Evolutionary conservation across 2,113 vertebrate genomes (phyloP).

Genomic region (Silurus asotus): DNA sequence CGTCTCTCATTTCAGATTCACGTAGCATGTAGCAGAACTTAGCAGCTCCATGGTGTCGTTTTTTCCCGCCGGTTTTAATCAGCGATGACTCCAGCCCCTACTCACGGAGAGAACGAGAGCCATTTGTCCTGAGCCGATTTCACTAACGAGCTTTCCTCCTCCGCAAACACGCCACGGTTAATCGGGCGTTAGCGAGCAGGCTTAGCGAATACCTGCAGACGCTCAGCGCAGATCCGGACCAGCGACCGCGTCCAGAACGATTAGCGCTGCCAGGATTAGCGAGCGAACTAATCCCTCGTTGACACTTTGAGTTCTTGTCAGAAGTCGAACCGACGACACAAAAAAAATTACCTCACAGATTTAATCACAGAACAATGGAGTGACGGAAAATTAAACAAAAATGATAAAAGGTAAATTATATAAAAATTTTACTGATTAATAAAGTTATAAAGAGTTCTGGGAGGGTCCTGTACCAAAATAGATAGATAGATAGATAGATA

Average conservation of each 20-base stretch:
- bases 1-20: too few relatives aligned
- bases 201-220: constrained; percentile 16
- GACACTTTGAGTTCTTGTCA: constrained; percentile 13
- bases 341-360: background rate
- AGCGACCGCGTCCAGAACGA: background rate
- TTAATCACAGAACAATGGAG: too few relatives aligned
- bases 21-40: background rate
- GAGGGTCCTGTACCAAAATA: too few relatives aligned
- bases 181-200: background rate
- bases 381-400: too few relatives aligned
- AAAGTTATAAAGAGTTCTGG: too few relatives aligned
- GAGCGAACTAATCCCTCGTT: constrained; percentile 37
- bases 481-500: too few relatives aligned
- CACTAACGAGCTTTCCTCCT: constrained; percentile 2
- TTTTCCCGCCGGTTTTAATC: background rate
- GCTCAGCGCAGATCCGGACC: background rate
- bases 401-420: too few relatives aligned
- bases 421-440: too few relatives aligned
- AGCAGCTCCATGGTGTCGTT: background rate
- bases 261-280: constrained; percentile 14
- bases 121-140: constrained; percentile 24
- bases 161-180: background rate
- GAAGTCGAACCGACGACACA: background rate
- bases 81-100: background rate
- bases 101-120: background rate